Evolutionary conservation across 2,888 invertebrate genomes (phyloP), one percentile per base, ranked within the genome.

Genomic region (Lasioglossum oenotherae): DNA sequence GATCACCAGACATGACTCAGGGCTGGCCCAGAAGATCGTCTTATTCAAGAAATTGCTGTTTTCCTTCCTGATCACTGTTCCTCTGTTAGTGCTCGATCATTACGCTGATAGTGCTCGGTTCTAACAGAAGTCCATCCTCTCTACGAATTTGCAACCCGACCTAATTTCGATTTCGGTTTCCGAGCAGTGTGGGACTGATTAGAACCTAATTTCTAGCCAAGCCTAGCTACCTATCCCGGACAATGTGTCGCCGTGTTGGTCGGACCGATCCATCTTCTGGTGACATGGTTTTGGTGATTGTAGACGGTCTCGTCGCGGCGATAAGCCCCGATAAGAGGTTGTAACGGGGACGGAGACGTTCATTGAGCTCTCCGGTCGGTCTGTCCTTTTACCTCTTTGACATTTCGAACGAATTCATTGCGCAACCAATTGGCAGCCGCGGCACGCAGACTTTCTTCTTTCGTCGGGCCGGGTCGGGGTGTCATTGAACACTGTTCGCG

Each of bases 381-480:
- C 19, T 27, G 44, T 82, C 74, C 76, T 83, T 72, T 75, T 81
- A 78, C 60, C 60, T 38, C 80, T 79, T 67, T 81, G 87, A 81
- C 71, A 69, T 49, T 75, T 83, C 80, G 74, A 74, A 67, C 77
- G 72, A 74, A 38, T 60, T 67, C 57, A 71, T 84, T 84, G 69
- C 84, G 84, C 83, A 84, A 84, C 67, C 77, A 84, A 82, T 82
- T 84, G 84, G 77, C 74, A 77, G 41, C 82, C 72, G n/a, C 73
- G 76, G 38, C 57, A 67, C 83, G 76, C 57, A 72, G 38, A 84
- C 84, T 84, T 84, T 84, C 84, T 84, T 84, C 84, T 78, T 71
- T 74, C 83, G 78, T 69, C 35, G 60, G 57, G 49, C 35, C 69
- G 31, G 69, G 19, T 27, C 81, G 78, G 35, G 77, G 69, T 85